Percentiles rank a stretch among this genome's conserved stretches.
Evolutionary conservation across 2,113 vertebrate species (phyloP).

Genomic region (Lepus americanus): DNA sequence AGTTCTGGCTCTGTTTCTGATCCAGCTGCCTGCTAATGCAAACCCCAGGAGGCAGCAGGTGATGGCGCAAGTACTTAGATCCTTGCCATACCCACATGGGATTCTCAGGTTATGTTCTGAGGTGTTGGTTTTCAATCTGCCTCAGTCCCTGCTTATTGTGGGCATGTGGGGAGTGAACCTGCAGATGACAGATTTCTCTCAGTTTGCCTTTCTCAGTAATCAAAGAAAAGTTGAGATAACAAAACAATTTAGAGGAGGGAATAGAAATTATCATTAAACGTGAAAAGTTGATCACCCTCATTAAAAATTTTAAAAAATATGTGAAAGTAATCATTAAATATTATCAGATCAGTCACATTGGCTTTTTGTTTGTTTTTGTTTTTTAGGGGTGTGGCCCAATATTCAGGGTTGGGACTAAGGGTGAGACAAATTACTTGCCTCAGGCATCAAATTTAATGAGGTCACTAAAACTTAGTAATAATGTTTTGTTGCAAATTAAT

Average conservation of each 20-base stretch:
- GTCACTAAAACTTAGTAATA: background rate
- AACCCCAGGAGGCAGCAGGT: too few relatives aligned
- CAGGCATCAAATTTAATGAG: background rate
- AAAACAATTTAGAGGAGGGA: slow-evolving; percentile 34
- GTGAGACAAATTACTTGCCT: background rate
- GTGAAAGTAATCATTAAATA: background rate
- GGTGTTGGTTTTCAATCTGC: too few relatives aligned
- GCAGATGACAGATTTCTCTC: too few relatives aligned
- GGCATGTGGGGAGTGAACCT: too few relatives aligned
- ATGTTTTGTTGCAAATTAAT: slow-evolving; percentile 31
- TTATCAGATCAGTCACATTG: background rate
- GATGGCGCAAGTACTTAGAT: too few relatives aligned
- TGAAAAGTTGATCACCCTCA: background rate
- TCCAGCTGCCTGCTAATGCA: too few relatives aligned
- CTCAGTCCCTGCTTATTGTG: too few relatives aligned
- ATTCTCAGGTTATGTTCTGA: too few relatives aligned
- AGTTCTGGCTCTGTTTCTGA: too few relatives aligned
- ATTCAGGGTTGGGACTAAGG: background rate
- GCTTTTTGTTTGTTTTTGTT: background rate
- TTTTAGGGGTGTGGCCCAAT: background rate
- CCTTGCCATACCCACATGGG: too few relatives aligned
- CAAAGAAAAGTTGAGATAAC: background rate
- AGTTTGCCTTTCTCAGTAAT: too few relatives aligned
- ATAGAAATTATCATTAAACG: slow-evolving; percentile 8
- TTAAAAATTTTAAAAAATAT: slow-evolving; percentile 3